Percentiles rank a stretch among this genome's conserved stretches.
Evolutionary conservation across 2,888 invertebrate genomes (phyloP).

Genomic region (Ethmia dodecea): DNA sequence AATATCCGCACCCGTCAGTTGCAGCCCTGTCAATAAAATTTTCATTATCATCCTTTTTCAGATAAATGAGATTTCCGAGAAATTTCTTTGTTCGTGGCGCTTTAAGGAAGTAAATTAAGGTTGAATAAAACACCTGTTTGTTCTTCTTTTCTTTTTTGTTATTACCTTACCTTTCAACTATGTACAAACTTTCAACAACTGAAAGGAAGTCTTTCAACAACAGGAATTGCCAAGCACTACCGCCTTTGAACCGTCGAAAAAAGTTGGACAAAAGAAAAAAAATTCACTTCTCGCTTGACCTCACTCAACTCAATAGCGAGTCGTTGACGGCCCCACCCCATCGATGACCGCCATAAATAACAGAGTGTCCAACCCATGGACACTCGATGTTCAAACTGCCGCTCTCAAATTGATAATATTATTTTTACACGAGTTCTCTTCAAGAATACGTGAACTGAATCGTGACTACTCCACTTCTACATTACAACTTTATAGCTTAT

Average conservation of each 20-base stretch:
- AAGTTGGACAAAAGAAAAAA: background rate
- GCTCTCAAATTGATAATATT: background rate
- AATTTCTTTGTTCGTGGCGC: too few relatives aligned
- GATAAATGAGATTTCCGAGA: slow-evolving; percentile 1
- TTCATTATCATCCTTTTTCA: background rate
- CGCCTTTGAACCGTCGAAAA: too few relatives aligned
- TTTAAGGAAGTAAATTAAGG: too few relatives aligned
- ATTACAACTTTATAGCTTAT: slow-evolving; percentile 24
- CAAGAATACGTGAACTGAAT: background rate
- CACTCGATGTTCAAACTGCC: background rate
- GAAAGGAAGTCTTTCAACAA: too few relatives aligned
- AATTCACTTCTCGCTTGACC: slow-evolving; percentile 33
- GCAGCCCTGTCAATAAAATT: slow-evolving; percentile 1
- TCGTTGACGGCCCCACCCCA: slow-evolving; percentile 30
- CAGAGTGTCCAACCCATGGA: background rate
- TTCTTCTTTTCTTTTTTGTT: too few relatives aligned
- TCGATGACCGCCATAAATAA: slow-evolving; percentile 26
- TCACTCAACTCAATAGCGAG: slow-evolving; percentile 35
- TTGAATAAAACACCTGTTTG: too few relatives aligned
- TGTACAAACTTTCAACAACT: too few relatives aligned
- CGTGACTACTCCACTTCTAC: background rate
- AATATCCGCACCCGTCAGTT: background rate
- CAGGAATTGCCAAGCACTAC: too few relatives aligned
- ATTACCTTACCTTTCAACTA: too few relatives aligned
- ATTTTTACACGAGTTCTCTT: slow-evolving; percentile 1